Evolutionary conservation across 2,888 invertebrate species (phyloP), one percentile per base, ranked within the genome.

Genomic region (Barypeithes pellucidus): DNA sequence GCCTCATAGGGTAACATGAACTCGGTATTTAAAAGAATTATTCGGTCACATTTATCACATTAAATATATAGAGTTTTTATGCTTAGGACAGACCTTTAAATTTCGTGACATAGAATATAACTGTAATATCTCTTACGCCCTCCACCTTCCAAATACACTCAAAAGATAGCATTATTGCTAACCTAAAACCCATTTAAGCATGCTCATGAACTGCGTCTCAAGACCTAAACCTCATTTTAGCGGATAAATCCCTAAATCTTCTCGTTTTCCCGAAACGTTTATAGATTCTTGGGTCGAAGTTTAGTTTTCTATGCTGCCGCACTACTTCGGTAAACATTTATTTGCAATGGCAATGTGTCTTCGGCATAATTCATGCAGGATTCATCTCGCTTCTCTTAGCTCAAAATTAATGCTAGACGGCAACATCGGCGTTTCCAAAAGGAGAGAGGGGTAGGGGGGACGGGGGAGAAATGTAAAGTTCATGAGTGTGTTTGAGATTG

Each of bases 211-310:
- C 50, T 67, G 54, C 52, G 62, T 72, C 67, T 67, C 60, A 67
- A 67, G 67, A 67, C 50, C 60, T 67, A 72, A 72, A 72, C 67
- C 72, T 67, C 60, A 72, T 72, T 72, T 72, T 61, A 67, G 57
- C n/a, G 43, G 61, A 67, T 62, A 72, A 72, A 72, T 67, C 72
- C 67, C 62, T 50, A 62, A 67, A 72, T 67, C 72, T 50, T 43
- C 54, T 54, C 72, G 47, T 72, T 72, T 60, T 43, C 54, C 50
- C 60, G n/a, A 52, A 72, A 72, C 62, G 72, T 67, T 72, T 72
- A 72, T 72, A 72, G 72, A 72, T 72, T 72, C 72, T 72, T 61
- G 52, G 62, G 72, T 61, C 45, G 67, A 61, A 72, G 67, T 72
- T 72, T 72, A 67, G 67, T 67, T 72, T 67, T 67, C 72, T 66